A percentile compares a stretch with the other conserved stretches of the same genome.
These are phyloP conservation scores for Ictidomys tridecemlineatus DNA, from an alignment of 2,113 vertebrate species.

Conservation along the genomic window DNA sequence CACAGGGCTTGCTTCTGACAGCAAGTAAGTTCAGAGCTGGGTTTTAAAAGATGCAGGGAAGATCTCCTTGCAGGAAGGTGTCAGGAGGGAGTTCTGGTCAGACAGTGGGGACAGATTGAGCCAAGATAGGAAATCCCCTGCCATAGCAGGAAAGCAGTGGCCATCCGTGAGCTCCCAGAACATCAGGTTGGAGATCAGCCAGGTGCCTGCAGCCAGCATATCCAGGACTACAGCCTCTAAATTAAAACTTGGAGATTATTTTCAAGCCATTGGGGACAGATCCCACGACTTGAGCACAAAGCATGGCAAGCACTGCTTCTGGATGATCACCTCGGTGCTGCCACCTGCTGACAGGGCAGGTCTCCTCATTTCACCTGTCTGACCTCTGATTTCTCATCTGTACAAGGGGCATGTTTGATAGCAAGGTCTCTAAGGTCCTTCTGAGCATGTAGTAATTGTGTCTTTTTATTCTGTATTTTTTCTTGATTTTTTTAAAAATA, in stretches of 20 bases:
- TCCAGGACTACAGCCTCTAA: accelerated
- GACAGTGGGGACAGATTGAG: accelerated
- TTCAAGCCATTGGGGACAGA: neutral
- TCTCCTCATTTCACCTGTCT: too few species aligned
- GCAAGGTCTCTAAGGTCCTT: accelerated
- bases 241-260: neutral
- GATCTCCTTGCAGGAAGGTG: neutral
- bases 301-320: accelerated
- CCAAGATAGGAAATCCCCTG: too few species aligned
- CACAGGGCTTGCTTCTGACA: neutral
- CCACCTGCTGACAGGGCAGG: neutral
- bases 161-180: neutral
- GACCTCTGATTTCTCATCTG: neutral
- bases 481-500: too few species aligned
- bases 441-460: accelerated
- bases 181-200: accelerated
- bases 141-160: accelerated
- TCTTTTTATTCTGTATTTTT: neutral
- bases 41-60: neutral
- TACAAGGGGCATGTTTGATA: too few species aligned
- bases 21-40: neutral
- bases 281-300: neutral
- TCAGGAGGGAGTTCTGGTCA: too few species aligned
- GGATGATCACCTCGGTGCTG: neutral
- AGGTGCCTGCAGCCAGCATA: accelerated